A percentile compares a stretch with the other conserved stretches of the same genome.
phyloP scores from a whole-genome alignment of 1,140 invertebrate genomes.

The Drosophila ananassae region DNA sequence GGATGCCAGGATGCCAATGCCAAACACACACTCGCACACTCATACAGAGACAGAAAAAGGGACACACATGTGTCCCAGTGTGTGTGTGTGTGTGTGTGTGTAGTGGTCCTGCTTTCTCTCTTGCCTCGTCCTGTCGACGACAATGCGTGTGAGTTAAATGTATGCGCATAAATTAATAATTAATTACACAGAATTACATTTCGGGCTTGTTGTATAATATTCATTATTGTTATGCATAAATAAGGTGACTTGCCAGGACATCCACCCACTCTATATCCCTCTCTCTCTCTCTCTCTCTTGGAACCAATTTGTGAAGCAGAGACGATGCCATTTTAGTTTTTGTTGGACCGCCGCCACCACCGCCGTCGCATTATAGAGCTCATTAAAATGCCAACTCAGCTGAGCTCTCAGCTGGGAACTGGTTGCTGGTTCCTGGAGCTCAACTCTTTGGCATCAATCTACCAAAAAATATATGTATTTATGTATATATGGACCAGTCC shows the following conservation, averaged over 20 bases:
- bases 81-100: slow-evolving; percentile 1
- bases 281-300: slow-evolving; percentile 1
- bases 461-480: slow-evolving; percentile 53
- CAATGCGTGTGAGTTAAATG: slow-evolving; percentile 83
- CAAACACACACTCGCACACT: slow-evolving; percentile 49
- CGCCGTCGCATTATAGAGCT: slow-evolving; percentile 40
- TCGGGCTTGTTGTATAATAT: slow-evolving; percentile 84
- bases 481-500: slow-evolving; percentile 11
- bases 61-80: slow-evolving; percentile 14
- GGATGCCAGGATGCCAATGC: slow-evolving; percentile 69
- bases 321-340: slow-evolving; percentile 62
- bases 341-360: slow-evolving; percentile 1
- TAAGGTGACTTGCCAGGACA: slow-evolving; percentile 71
- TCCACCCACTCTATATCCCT: neutral
- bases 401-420: slow-evolving; percentile 4
- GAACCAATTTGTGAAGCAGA: slow-evolving; percentile 64
- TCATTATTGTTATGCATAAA: slow-evolving; percentile 84
- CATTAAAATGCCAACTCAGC: slow-evolving; percentile 71
- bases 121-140: slow-evolving; percentile 63
- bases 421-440: neutral
- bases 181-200: slow-evolving; percentile 84
- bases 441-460: slow-evolving; percentile 63
- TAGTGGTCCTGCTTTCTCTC: slow-evolving; percentile 18
- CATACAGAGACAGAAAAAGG: neutral
- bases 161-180: slow-evolving; percentile 84